A percentile compares a stretch with the other conserved stretches of the same genome.
These are phyloP conservation scores for Zootermopsis nevadensis DNA, from an alignment of 2,888 invertebrate genomes.

Conservation along the genomic window DNA sequence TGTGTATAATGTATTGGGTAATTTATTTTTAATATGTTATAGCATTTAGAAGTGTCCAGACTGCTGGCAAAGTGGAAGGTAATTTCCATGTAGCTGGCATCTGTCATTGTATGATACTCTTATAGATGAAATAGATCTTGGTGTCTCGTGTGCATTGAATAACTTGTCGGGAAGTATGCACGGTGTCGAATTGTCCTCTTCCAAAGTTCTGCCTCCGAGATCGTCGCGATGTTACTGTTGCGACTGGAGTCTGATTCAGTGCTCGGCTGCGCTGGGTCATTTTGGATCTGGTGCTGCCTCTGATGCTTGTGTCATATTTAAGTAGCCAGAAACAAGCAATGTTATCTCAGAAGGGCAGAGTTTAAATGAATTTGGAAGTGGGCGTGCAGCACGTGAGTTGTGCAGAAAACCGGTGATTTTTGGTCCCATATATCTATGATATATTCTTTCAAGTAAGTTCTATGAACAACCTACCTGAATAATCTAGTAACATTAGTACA, in stretches of 20 bases:
- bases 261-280: conserved; percentile 43
- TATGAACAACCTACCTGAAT: conserved; percentile 77
- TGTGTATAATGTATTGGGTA: conserved; percentile 14
- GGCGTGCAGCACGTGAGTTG: conserved; percentile 3
- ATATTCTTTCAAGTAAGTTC: conserved; percentile 94
- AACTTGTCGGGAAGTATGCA: conserved; percentile 62
- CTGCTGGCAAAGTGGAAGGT: conserved; percentile 62
- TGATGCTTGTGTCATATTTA: conserved; percentile 12
- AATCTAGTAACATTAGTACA: background rate
- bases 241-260: conserved; percentile 49
- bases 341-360: background rate
- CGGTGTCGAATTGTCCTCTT: conserved; percentile 17
- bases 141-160: conserved; percentile 53
- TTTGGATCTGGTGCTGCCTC: conserved; percentile 22
- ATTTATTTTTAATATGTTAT: conserved; percentile 21
- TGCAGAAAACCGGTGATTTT: conserved; percentile 75
- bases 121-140: conserved; percentile 31
- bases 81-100: conserved; percentile 63
- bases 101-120: background rate
- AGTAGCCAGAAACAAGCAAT: background rate
- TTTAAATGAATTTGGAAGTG: background rate
- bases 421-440: conserved; percentile 99
- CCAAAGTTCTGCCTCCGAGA: conserved; percentile 56
- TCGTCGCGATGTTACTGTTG: conserved; percentile 54
- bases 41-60: conserved; percentile 8